Conservation (phyloP, 1,140 invertebrate genomes). For the Hetaerina americana region DNA sequence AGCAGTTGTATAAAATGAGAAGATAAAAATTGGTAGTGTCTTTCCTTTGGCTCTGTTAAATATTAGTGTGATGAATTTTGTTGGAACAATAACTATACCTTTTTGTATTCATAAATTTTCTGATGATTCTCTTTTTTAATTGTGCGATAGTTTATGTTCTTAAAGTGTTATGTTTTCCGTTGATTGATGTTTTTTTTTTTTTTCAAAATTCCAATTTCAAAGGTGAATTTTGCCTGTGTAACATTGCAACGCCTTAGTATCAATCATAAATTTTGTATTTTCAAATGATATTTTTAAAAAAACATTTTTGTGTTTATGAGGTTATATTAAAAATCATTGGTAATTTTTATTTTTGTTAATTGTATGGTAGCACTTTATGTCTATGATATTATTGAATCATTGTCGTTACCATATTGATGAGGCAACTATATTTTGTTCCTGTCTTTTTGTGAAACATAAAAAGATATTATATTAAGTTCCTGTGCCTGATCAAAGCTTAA, state of each 20-base stretch:
- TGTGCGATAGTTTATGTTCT: neutral
- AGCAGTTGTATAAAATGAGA: neutral
- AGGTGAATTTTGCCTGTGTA: neutral
- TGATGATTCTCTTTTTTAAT: neutral
- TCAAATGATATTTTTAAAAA: neutral
- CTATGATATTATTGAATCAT: neutral
- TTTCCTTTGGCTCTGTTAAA: neutral
- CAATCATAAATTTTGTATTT: neutral
- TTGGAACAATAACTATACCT: neutral
- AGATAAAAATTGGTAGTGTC: no score
- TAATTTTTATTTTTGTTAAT: conserved; percentile 1
- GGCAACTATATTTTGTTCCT: neutral
- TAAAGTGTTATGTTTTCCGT: neutral
- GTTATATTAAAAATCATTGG: neutral
- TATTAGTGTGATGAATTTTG: neutral
- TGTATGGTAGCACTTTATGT: neutral
- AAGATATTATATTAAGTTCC: neutral
- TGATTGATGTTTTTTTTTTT: neutral
- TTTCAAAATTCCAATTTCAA: neutral
- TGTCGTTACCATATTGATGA: neutral
- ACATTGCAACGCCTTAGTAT: neutral
- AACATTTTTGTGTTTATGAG: neutral
- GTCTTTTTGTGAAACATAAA: neutral
- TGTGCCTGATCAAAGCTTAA: neutral
- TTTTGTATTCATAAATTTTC: neutral